These are phyloP conservation scores for Acromyrmex charruanus DNA, from an alignment of 1,140 invertebrate genomes.

Conservation along the genomic window DNA sequence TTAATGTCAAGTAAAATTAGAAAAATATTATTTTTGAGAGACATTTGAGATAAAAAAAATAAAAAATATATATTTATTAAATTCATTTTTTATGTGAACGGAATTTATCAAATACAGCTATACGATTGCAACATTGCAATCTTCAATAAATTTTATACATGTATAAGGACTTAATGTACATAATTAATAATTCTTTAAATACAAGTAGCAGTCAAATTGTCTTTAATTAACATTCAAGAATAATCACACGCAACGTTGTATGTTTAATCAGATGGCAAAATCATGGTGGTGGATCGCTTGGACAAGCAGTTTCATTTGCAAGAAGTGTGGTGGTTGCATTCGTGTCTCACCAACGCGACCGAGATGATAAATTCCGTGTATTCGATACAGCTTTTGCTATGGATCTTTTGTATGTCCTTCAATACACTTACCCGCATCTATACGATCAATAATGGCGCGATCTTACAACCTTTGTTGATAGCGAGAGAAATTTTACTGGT, in stretches of 20 bases:
- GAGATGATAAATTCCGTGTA: constrained; percentile 74
- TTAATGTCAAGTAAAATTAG: neutral
- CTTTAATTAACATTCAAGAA: neutral
- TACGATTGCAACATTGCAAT: neutral
- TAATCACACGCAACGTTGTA: neutral
- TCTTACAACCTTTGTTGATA: constrained; percentile 1
- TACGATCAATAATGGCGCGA: constrained; percentile 41
- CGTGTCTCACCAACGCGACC: constrained; percentile 65
- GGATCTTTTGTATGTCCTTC: constrained; percentile 70
- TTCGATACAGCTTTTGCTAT: constrained; percentile 67
- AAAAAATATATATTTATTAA: neutral
- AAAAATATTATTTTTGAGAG: neutral
- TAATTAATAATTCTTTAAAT: neutral
- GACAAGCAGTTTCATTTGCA: constrained; percentile 62
- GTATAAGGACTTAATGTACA: neutral
- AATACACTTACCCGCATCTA: constrained; percentile 74
- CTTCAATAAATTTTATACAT: too few species aligned
- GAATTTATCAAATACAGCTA: neutral
- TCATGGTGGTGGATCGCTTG: constrained; percentile 42
- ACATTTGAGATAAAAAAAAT: neutral
- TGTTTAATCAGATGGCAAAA: constrained; percentile 40
- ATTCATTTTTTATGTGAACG: neutral
- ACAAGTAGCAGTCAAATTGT: neutral
- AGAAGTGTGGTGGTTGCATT: constrained; percentile 75
- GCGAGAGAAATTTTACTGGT: constrained; percentile 65